These are phyloP conservation scores for Drosophila melanica DNA, from an alignment of 1,140 invertebrate species.

Conservation along the genomic window DNA sequence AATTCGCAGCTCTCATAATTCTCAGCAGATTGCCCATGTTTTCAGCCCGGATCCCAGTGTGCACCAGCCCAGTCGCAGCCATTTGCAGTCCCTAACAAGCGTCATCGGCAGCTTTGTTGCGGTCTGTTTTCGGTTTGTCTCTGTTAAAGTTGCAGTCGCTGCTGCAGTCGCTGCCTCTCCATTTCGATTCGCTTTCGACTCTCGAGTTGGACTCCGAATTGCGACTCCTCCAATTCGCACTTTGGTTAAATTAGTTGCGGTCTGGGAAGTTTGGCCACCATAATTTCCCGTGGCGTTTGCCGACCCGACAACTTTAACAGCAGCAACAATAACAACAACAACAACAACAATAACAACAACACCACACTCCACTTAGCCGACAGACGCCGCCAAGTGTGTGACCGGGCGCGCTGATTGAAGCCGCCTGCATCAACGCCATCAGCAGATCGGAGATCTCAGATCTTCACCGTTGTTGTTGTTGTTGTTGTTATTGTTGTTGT, in stretches of 20 bases:
- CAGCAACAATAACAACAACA: conserved; percentile 60
- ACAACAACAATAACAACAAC: conserved; percentile 44
- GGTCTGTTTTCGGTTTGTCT: conserved; percentile 68
- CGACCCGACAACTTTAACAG: conserved; percentile 69
- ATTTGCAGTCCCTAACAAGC: conserved; percentile 63
- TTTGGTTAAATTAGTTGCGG: conserved; percentile 83
- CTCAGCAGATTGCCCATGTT: conserved; percentile 34
- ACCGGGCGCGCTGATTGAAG: conserved; percentile 75
- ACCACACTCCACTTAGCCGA: conserved; percentile 57
- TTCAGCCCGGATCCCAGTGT: not conserved
- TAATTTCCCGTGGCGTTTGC: conserved; percentile 82
- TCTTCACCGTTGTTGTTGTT: conserved; percentile 51
- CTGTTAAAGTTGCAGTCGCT: conserved; percentile 40
- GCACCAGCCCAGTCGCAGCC: not conserved
- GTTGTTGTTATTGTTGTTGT: conserved; percentile 12
- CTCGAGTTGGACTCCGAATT: conserved; percentile 64
- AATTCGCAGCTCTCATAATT: conserved; percentile 81
- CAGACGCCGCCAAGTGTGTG: conserved; percentile 71
- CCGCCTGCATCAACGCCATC: conserved; percentile 79
- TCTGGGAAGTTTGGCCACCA: conserved; percentile 82
- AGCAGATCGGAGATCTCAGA: conserved; percentile 55
- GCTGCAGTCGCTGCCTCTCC: conserved; percentile 36
- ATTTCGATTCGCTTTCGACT: conserved; percentile 76
- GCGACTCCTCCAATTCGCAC: conserved; percentile 81
- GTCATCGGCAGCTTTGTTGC: conserved; percentile 75